A percentile compares a stretch with the other conserved stretches of the same genome.
Conservation (phyloP, 2,797 vertebrate species). For the Rhyacichthys aspro region DNA sequence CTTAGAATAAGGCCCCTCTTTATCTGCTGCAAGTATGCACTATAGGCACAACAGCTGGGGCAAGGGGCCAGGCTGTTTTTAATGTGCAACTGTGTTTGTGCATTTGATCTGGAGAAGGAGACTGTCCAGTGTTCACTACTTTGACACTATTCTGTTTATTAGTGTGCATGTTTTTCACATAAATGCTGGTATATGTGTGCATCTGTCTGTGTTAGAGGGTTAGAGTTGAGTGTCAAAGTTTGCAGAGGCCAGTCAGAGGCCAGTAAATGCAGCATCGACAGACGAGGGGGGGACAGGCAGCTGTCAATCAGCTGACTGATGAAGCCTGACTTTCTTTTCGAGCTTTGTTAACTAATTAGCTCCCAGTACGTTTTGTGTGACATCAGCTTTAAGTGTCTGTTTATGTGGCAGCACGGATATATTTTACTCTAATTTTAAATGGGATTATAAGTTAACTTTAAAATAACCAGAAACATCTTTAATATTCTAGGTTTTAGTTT, state of each 20-base stretch:
- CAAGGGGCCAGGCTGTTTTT: conserved; percentile 54
- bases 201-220: conserved; percentile 21
- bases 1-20: conserved; percentile 94
- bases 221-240: conserved; percentile 62
- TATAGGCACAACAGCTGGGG: conserved; percentile 89
- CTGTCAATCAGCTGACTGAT: conserved; percentile 94
- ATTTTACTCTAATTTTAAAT: not conserved
- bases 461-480: too few species aligned
- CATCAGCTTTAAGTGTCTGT: conserved; percentile 28
- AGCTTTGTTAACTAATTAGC: conserved; percentile 91
- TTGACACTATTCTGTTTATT: too few species aligned
- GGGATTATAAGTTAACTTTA: not conserved
- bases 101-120: conserved; percentile 44
- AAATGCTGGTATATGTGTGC: conserved; percentile 5
- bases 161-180: not conserved
- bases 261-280: conserved; percentile 88
- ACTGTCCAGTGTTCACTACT: conserved; percentile 21
- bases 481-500: too few species aligned
- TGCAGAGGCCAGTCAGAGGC: conserved; percentile 73
- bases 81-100: conserved; percentile 57
- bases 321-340: conserved; percentile 83
- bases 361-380: conserved; percentile 68
- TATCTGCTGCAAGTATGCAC: conserved; percentile 92
- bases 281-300: conserved; percentile 90
- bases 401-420: conserved; percentile 17